Evolutionary conservation across 2,797 vertebrate species (phyloP).

Genomic region (Echiichthys vipera): DNA sequence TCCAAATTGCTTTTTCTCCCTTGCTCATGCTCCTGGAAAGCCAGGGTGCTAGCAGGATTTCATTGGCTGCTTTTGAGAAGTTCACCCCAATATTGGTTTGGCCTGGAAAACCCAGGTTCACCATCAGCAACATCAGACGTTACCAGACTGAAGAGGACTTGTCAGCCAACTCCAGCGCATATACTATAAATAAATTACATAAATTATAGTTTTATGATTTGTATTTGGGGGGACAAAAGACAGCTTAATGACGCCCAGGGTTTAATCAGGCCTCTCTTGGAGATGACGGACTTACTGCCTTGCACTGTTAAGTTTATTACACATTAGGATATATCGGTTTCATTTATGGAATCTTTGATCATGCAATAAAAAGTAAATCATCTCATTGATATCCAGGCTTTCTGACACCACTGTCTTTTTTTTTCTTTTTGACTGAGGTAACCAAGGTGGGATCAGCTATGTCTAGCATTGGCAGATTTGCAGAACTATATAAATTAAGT

Average conservation of each 20-base stretch:
- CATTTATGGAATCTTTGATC: slow-evolving; percentile 80
- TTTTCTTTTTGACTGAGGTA: slow-evolving; percentile 7
- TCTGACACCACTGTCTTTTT: slow-evolving; percentile 51
- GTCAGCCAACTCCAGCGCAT: slow-evolving; percentile 9
- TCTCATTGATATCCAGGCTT: slow-evolving; percentile 53
- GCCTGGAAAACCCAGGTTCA: slow-evolving; percentile 52
- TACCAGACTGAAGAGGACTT: slow-evolving; percentile 29
- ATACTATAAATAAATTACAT: no score
- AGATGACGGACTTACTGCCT: slow-evolving; percentile 55
- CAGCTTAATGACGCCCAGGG: slow-evolving; percentile 58
- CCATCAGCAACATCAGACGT: slow-evolving; percentile 22
- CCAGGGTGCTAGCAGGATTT: slow-evolving; percentile 47
- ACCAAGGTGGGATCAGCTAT: background rate
- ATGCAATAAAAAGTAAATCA: slow-evolving; percentile 72
- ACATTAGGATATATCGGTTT: slow-evolving; percentile 71
- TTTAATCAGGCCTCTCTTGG: slow-evolving; percentile 48
- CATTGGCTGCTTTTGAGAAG: slow-evolving; percentile 52
- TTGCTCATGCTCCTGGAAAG: slow-evolving; percentile 46
- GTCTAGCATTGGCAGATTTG: background rate
- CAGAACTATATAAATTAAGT: background rate
- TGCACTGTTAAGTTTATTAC: slow-evolving; percentile 76
- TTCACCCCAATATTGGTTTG: slow-evolving; percentile 54
- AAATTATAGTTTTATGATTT: slow-evolving; percentile 53
- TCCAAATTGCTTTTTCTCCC: slow-evolving; percentile 74
- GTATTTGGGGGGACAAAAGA: slow-evolving; percentile 45